Percentiles rank a stretch among this genome's conserved stretches.
These are phyloP conservation scores for Gymnothorax reevesii DNA, from an alignment of 2,797 vertebrate species.

Conservation along the genomic window DNA sequence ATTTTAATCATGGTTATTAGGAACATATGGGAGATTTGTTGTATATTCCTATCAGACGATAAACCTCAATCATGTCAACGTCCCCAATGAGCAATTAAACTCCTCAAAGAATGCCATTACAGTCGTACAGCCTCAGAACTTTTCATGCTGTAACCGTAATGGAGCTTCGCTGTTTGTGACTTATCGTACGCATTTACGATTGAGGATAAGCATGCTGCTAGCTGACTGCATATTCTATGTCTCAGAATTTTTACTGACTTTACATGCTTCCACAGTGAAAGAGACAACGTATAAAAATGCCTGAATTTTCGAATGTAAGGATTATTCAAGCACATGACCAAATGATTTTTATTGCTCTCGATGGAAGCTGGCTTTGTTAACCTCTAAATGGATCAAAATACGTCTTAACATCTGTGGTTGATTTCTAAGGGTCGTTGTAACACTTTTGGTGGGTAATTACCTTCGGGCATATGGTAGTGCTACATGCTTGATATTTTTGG, in stretches of 20 bases:
- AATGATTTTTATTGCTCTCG: not conserved
- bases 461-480: not conserved
- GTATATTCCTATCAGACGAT: not conserved
- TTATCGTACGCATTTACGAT: too few species aligned
- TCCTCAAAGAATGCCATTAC: not conserved
- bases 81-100: not conserved
- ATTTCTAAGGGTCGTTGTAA: too few species aligned
- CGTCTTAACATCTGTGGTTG: too few species aligned
- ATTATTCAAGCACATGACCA: not conserved
- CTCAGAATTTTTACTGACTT: not conserved
- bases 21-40: constrained; percentile 11
- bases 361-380: not conserved
- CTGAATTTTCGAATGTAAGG: not conserved
- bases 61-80: not conserved
- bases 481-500: not conserved
- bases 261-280: not conserved
- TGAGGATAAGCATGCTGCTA: too few species aligned
- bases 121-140: not conserved
- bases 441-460: too few species aligned
- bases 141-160: not conserved
- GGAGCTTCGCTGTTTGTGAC: not conserved
- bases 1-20: constrained; percentile 1
- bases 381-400: too few species aligned
- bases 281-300: not conserved
- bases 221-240: not conserved